Evolutionary conservation across 2,113 vertebrate species (phyloP), one percentile per base, ranked within the genome.

Genomic region (Colius striatus): DNA sequence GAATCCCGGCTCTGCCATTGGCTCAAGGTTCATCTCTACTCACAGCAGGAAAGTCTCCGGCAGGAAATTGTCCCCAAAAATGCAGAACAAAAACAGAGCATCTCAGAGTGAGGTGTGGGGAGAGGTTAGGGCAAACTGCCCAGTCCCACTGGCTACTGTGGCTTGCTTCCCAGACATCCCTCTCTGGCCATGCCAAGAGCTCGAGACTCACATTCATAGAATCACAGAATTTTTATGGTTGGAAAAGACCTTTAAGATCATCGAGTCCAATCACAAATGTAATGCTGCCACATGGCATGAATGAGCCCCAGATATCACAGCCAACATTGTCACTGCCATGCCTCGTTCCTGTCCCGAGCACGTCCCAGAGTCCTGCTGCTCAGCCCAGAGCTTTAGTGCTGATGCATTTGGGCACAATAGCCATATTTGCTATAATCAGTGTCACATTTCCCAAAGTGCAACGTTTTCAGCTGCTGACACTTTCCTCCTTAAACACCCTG

Each of bases 381-480:
- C 48, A 1, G 0, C 48, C 47, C 3, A 0, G 14, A 61, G 65
- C 58, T 13, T 47, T 5, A 61, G 47, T 2, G 2, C 13, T 0
- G 1, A 10, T 1, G 0, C 14, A 9, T 50, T 65, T 22, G 0
- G 1, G 25, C 10, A 5, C 57, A 11, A 45, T 6, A 55, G 41
- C 13, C 2, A 0, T n/a, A 26, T 16, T 41, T 3, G 11, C 38
- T 30, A 34, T 27, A 30, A 72, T 34, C 5, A 2, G 7, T 8
- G 22, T 30, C 4, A 0, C 2, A 0, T 19, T 50, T 34, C 63
- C 41, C 0, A 2, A 36, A 9, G 32, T 6, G 16, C 55, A 41
- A 67, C 0, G 30, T 5, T 27, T 25, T 21, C 2, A 5, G 73
- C 26, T 5, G 1, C 16, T 0, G 2, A 29, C 4, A 3, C n/a